phyloP scores from a whole-genome alignment of 2,113 vertebrate genomes.

The Pelobates fuscus region DNA sequence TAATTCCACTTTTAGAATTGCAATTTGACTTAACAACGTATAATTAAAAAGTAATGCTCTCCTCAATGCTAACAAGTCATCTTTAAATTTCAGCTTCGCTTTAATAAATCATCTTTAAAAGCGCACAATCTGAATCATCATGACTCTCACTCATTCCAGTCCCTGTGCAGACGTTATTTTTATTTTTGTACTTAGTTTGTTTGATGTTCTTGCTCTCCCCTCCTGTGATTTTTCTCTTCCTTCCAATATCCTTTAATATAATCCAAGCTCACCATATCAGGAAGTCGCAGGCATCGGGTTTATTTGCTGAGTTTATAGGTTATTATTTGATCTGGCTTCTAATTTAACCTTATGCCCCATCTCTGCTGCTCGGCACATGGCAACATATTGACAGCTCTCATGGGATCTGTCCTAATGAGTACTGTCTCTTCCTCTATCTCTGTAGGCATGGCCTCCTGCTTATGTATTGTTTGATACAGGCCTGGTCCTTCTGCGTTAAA shows the following conservation, averaged over 20 bases:
- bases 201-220: slow-evolving; percentile 27
- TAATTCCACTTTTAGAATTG: no score
- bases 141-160: neutral
- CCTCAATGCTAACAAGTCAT: no score
- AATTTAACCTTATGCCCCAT: slow-evolving; percentile 34
- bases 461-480: neutral
- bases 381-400: neutral
- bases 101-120: neutral
- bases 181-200: slow-evolving; percentile 26
- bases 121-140: neutral
- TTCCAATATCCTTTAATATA: slow-evolving; percentile 28
- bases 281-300: slow-evolving; percentile 13
- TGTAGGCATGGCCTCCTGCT: neutral
- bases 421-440: slow-evolving; percentile 6
- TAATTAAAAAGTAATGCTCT: no score
- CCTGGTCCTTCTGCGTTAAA: neutral
- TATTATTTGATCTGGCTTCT: slow-evolving; percentile 36
- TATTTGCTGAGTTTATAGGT: slow-evolving; percentile 25
- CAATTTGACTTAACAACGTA: no score
- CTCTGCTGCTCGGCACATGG: slow-evolving; percentile 14
- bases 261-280: slow-evolving; percentile 35
- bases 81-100: neutral
- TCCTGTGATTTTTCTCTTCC: slow-evolving; percentile 28
- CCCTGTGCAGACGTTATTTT: neutral
- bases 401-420: slow-evolving; percentile 12